Percentiles rank a stretch among this genome's conserved stretches.
phyloP scores from a whole-genome alignment of 2,888 invertebrate genomes.

The Caenorhabditis angaria region DNA sequence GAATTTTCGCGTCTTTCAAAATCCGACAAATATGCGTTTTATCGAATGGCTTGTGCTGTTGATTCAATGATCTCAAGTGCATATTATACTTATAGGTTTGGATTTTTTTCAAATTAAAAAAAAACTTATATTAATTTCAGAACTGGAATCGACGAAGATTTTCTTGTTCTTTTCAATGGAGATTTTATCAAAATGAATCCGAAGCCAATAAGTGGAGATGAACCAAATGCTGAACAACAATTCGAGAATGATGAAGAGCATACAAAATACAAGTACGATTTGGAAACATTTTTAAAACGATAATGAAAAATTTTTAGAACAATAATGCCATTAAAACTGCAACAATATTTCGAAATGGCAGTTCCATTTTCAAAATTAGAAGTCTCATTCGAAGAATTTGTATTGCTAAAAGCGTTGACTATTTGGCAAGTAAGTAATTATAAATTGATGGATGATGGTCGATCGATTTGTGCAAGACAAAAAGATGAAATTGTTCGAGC shows the following conservation, averaged over 20 bases:
- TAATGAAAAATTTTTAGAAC: conserved; percentile 30
- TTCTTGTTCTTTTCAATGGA: conserved; percentile 45
- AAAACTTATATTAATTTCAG: conserved; percentile 9
- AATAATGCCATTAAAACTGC: conserved; percentile 51
- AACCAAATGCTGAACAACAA: conserved; percentile 28
- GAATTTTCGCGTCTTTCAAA: conserved; percentile 46
- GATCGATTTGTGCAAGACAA: conserved; percentile 47
- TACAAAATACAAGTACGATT: conserved; percentile 49
- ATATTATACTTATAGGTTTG: conserved; percentile 49
- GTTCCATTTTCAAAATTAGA: conserved; percentile 43
- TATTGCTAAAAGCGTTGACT: conserved; percentile 47
- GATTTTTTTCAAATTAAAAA: background rate
- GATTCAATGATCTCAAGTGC: conserved; percentile 56
- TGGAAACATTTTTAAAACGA: background rate
- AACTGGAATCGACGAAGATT: conserved; percentile 35
- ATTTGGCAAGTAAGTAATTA: conserved; percentile 54
- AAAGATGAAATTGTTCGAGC: conserved; percentile 43
- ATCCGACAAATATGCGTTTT: conserved; percentile 49
- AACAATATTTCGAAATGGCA: conserved; percentile 48
- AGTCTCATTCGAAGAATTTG: conserved; percentile 53
- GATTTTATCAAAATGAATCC: conserved; percentile 50
- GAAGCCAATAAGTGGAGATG: conserved; percentile 42
- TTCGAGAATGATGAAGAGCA: conserved; percentile 39
- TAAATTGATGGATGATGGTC: conserved; percentile 39
- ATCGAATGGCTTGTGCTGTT: conserved; percentile 51